Evolutionary conservation across 1,140 invertebrate genomes (phyloP).

Genomic region (Colletes latitarsis): DNA sequence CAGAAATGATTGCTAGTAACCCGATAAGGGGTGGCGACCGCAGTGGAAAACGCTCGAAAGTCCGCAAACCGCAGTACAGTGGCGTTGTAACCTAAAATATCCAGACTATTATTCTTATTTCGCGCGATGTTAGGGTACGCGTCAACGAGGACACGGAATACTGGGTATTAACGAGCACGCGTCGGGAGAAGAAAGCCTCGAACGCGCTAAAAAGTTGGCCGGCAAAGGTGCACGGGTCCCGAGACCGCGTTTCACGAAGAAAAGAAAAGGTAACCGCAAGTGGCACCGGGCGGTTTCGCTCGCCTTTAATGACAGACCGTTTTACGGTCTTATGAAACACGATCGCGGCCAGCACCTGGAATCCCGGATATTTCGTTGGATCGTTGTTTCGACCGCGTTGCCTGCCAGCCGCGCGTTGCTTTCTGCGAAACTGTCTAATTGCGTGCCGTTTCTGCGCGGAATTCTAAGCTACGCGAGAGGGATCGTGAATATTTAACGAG

Average conservation of each 20-base stretch:
- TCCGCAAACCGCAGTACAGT: too few relatives aligned
- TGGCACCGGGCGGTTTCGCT: slow-evolving; percentile 62
- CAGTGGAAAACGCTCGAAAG: too few relatives aligned
- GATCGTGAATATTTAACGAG: slow-evolving; percentile 38
- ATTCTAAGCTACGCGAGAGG: slow-evolving; percentile 32
- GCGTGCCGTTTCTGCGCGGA: slow-evolving; percentile 18
- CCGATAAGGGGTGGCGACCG: too few relatives aligned
- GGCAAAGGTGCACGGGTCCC: not conserved
- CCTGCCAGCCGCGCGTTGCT: slow-evolving; percentile 28
- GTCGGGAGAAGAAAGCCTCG: too few relatives aligned
- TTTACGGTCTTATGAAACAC: slow-evolving; percentile 71
- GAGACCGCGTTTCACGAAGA: slow-evolving; percentile 9
- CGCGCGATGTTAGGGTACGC: too few relatives aligned
- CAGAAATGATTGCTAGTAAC: too few relatives aligned
- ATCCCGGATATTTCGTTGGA: slow-evolving; percentile 30
- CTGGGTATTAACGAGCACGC: too few relatives aligned
- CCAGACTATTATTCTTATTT: too few relatives aligned
- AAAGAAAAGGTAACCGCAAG: slow-evolving; percentile 69
- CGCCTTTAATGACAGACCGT: slow-evolving; percentile 72
- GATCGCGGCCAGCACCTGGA: slow-evolving; percentile 55
- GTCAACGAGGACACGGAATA: too few relatives aligned
- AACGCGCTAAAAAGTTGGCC: too few relatives aligned
- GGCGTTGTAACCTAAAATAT: too few relatives aligned
- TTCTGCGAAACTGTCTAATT: slow-evolving; percentile 61
- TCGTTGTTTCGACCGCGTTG: not conserved